Base-by-base conservation (phyloP, 2,888 invertebrate species). In the Noctua janthe region DNA sequence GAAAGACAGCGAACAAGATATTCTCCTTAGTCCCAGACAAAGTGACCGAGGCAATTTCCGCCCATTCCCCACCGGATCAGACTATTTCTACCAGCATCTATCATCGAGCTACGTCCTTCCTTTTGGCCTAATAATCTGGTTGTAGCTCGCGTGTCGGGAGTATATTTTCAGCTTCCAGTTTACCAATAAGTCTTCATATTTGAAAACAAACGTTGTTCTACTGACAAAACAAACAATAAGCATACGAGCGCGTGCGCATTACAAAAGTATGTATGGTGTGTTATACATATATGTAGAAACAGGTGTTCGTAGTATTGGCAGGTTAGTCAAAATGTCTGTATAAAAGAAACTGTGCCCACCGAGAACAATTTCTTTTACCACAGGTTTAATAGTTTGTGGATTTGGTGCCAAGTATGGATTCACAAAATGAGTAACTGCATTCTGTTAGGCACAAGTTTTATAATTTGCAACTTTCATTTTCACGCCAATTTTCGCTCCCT, bases 11-110 rank as follows among this genome's bases (percentile, higher is more conserved):
- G n/a, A 83, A 80, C 76, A 76, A 75, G 70, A 69, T 11, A 75
- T 56, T 83, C 76, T 73, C 74, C 73, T 80, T 76, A 78, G 75
- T 78, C 29, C n/a, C 64, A 83, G 83, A 82, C 82, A 76, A 86
- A 89, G 84, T 89, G 84, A 85, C 88, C 82, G 76, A 74, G 80
- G 75, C 78, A 88, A 88, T 89, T 82, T 87, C 89, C 88, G 87
- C 76, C 80, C 69, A 81, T 85, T 84, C 81, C 62, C 84, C 78
- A 84, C 85, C 86, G 87, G 88, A 88, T 84, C 77, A 84, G 71
- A 39, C 85, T 88, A 85, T 88, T 89, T 87, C 82, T 84, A 77
- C 79, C 62, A 76, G 74, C 78, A 78, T 88, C 85, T 88, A 89
- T 89, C 88, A 81, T 86, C 82, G 74, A 71, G 71, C 67, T 69